phyloP scores from a whole-genome alignment of 2,797 vertebrate species.

The Schizopygopsis pylzovi region DNA sequence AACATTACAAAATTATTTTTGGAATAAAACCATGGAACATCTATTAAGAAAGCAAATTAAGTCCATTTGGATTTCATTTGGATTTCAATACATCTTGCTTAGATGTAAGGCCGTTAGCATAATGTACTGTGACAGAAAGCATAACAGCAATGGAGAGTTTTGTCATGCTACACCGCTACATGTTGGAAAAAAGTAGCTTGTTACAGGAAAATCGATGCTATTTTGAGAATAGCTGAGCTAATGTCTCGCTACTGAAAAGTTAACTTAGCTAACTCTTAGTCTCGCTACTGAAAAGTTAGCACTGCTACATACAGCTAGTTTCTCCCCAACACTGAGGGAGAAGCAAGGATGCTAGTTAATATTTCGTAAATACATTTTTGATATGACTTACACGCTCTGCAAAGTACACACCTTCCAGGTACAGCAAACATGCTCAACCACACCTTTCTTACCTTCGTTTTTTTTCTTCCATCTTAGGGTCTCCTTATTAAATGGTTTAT shows the following conservation, averaged over 20 bases:
- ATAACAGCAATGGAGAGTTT: slow-evolving; percentile 23
- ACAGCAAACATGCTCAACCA: slow-evolving; percentile 52
- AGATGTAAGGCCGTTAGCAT: not conserved
- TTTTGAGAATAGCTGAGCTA: slow-evolving; percentile 23
- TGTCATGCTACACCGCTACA: not conserved
- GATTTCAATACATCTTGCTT: not conserved
- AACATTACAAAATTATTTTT: not conserved
- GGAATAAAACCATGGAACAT: not conserved
- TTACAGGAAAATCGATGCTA: not conserved
- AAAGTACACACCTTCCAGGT: slow-evolving; percentile 26
- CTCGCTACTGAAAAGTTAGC: not conserved
- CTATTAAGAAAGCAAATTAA: not conserved
- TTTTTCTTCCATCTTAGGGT: slow-evolving; percentile 18
- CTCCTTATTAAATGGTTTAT: slow-evolving; percentile 38
- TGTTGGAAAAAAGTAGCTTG: not conserved
- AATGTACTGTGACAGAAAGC: slow-evolving; percentile 22
- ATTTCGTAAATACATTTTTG: not conserved
- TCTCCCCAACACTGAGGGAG: not conserved
- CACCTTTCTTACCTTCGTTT: slow-evolving; percentile 1
- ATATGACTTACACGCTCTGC: not conserved
- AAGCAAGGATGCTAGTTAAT: not conserved
- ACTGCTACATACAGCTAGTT: not conserved
- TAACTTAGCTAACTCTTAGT: too few relatives aligned
- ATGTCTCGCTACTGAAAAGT: not conserved
- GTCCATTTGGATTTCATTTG: not conserved